These are phyloP conservation scores for Macropodus opercularis DNA, from an alignment of 2,797 vertebrate species.

Conservation along the genomic window DNA sequence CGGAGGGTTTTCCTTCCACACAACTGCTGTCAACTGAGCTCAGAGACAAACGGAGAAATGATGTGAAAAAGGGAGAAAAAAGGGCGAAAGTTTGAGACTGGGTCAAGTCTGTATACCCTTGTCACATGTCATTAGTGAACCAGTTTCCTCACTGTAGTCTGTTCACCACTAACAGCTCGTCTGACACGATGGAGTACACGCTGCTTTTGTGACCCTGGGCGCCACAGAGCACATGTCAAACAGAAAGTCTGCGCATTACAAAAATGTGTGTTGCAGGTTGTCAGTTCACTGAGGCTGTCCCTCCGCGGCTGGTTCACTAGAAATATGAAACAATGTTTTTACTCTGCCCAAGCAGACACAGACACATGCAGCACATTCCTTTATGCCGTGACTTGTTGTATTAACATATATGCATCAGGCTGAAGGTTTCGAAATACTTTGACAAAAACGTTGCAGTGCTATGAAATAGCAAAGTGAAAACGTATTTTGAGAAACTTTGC, in stretches of 20 bases:
- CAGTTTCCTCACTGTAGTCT: constrained; percentile 51
- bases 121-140: constrained; percentile 71
- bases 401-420: neutral
- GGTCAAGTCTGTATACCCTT: constrained; percentile 71
- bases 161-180: constrained; percentile 52
- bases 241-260: constrained; percentile 22
- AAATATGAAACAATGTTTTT: constrained; percentile 3
- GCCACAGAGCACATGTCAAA: constrained; percentile 39
- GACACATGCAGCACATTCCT: neutral
- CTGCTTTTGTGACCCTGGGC: constrained; percentile 36
- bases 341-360: neutral
- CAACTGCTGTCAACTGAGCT: constrained; percentile 71
- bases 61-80: constrained; percentile 58
- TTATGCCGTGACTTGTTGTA: neutral
- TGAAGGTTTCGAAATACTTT: neutral
- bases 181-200: constrained; percentile 39
- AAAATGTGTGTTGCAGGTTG: constrained; percentile 39
- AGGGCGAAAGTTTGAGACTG: constrained; percentile 67
- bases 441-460: neutral
- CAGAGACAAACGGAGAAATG: constrained; percentile 51
- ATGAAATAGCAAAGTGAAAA: no score
- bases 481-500: no score
- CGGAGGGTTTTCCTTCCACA: constrained; percentile 63
- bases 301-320: constrained; percentile 10
- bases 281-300: constrained; percentile 28